These are phyloP conservation scores for Pristis pectinata DNA, from an alignment of 2,797 vertebrate species.

Conservation along the genomic window DNA sequence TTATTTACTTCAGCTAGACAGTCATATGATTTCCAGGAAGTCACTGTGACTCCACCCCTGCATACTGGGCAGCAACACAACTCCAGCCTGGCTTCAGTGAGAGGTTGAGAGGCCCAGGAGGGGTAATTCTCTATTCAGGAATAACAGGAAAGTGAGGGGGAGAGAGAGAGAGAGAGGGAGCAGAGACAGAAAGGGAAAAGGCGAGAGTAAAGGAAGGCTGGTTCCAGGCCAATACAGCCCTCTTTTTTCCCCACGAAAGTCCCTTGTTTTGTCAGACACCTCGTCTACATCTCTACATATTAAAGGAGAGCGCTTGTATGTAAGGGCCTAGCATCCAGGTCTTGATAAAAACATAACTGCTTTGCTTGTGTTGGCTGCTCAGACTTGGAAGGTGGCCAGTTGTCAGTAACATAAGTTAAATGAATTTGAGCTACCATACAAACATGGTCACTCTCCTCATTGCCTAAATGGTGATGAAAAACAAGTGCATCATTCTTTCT, in stretches of 20 bases:
- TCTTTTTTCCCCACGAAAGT: neutral
- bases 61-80: slow-evolving; percentile 41
- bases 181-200: neutral
- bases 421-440: neutral
- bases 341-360: neutral
- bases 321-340: neutral
- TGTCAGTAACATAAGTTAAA: neutral
- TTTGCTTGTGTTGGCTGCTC: neutral
- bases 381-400: neutral
- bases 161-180: neutral
- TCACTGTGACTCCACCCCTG: neutral
- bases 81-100: slow-evolving; percentile 14
- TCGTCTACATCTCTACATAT: neutral
- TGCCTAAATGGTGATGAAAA: neutral
- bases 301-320: neutral
- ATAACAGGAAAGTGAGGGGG: slow-evolving; percentile 22
- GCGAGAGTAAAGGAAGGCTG: neutral
- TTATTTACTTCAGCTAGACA: slow-evolving; percentile 14
- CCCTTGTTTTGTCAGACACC: neutral
- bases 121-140: fast-evolving
- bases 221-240: neutral
- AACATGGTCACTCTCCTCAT: neutral
- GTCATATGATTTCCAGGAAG: neutral
- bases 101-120: slow-evolving; percentile 37
- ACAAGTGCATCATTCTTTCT: neutral